Evolutionary conservation across 2,888 invertebrate species (phyloP), one percentile per base, ranked within the genome.

Genomic region (Carcina quercana): DNA sequence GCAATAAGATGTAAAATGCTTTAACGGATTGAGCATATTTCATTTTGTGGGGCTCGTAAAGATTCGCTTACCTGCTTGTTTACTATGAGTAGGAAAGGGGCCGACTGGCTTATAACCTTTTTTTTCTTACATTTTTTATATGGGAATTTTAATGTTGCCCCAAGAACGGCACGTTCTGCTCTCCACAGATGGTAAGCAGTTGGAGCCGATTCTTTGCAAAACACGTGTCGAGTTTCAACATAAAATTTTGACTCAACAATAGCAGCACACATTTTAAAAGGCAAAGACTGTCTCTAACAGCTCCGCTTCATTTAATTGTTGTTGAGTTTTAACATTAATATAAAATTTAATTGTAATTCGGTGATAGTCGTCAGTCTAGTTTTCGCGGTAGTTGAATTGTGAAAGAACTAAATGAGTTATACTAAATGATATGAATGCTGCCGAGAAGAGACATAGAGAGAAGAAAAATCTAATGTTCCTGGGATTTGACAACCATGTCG

Each of bases 51-150:
- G 65, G 67, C 59, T 73, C 69, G 63, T 75, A 76, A 75, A 78
- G 73, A 76, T 80, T 76, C 73, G 69, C 71, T 78, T 83, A 83
- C 83, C 83, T 83, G 83, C 76, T 71, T 76, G 78, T 76, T 79
- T 83, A 82, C 80, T 78, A 72, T 74, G 63, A 64, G 70, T 62
- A 61, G 67, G 62, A 70, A 75, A 73, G 68, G 71, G 76, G 69
- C 74, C 67, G 62, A 63, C 60, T 64, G 62, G 58, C 50, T 56
- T 50, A 43, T 56, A 63, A 70, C 71, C 71, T 70, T 80, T 76
- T 76, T 22, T 72, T 70, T 71, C 67, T 72, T 71, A 68, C 62
- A 69, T 74, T 78, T 76, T 72, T 76, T 75, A 67, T 79, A 79
- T 82, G 83, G 79, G 82, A 82, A 82, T 80, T 76, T 76, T 75